Conservation (phyloP, 1,140 invertebrate species). For the Phocides pigmalion region DNA sequence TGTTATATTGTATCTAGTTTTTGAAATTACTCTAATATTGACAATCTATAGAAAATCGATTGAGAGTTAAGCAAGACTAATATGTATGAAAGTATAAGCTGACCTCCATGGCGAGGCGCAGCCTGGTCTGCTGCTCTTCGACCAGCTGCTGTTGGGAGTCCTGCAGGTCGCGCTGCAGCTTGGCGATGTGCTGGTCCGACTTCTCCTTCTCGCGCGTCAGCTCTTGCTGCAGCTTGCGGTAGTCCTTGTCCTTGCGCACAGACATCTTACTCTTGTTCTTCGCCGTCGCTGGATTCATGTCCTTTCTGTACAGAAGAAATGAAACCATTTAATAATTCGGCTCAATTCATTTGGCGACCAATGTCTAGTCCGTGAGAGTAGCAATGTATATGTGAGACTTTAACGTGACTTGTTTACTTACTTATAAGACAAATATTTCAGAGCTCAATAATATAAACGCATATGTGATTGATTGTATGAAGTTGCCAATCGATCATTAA, state of each 20-base stretch:
- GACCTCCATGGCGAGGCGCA: constrained; percentile 96
- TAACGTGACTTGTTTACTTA: too few relatives aligned
- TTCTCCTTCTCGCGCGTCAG: constrained; percentile 97
- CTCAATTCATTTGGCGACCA: too few relatives aligned
- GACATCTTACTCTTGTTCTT: constrained; percentile 92
- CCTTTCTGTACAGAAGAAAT: constrained; percentile 86
- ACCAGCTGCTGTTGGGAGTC: constrained; percentile 90
- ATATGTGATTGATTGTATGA: too few relatives aligned
- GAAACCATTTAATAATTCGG: too few relatives aligned
- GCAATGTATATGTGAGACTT: too few relatives aligned
- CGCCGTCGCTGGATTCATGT: constrained; percentile 87
- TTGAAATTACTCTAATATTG: too few relatives aligned
- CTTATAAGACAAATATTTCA: too few relatives aligned
- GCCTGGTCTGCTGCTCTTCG: constrained; percentile 88
- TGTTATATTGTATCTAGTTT: too few relatives aligned
- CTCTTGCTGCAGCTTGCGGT: constrained; percentile 97
- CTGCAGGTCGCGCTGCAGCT: constrained; percentile 93
- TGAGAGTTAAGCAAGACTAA: not conserved
- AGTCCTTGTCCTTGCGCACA: constrained; percentile 97
- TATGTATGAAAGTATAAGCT: not conserved
- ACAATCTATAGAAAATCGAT: too few relatives aligned
- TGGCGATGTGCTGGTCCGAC: constrained; percentile 93
- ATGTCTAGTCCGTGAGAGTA: too few relatives aligned
- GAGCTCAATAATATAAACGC: too few relatives aligned
- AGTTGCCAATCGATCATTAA: too few relatives aligned